Conservation (phyloP, 1,140 invertebrate genomes). For the Apocrypta bakeri region DNA sequence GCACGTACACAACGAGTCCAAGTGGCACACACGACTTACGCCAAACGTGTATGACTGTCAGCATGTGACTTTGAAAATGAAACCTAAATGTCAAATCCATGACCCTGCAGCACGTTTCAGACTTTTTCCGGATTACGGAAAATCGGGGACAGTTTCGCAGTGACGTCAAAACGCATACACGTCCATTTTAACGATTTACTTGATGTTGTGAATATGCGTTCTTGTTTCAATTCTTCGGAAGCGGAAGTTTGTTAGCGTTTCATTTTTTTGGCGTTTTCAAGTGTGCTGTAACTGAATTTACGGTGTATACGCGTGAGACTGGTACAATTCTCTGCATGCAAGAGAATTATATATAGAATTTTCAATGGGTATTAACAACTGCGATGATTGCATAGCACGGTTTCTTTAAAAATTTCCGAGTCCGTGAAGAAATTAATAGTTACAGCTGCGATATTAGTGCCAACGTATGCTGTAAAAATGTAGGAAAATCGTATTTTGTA, state of each 20-base stretch:
- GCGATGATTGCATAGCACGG: no score
- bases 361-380: no score
- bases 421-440: not conserved
- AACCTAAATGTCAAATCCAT: not conserved
- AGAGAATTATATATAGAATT: no score
- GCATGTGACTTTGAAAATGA: slow-evolving; percentile 9
- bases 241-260: no score
- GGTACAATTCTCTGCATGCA: no score
- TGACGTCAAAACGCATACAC: not conserved
- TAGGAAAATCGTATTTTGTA: not conserved
- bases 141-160: not conserved
- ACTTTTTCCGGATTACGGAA: not conserved
- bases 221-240: no score
- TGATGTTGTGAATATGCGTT: no score
- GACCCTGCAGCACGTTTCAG: not conserved
- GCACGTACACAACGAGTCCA: slow-evolving; percentile 55
- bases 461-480: not conserved
- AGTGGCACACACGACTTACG: slow-evolving; percentile 56
- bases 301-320: no score
- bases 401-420: not conserved
- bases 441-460: not conserved
- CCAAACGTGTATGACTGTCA: not conserved
- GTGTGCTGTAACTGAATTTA: no score
- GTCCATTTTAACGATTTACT: no score
- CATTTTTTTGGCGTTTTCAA: no score